Evolutionary conservation across 2,888 invertebrate species (phyloP).

Genomic region (Polia nebulosa): DNA sequence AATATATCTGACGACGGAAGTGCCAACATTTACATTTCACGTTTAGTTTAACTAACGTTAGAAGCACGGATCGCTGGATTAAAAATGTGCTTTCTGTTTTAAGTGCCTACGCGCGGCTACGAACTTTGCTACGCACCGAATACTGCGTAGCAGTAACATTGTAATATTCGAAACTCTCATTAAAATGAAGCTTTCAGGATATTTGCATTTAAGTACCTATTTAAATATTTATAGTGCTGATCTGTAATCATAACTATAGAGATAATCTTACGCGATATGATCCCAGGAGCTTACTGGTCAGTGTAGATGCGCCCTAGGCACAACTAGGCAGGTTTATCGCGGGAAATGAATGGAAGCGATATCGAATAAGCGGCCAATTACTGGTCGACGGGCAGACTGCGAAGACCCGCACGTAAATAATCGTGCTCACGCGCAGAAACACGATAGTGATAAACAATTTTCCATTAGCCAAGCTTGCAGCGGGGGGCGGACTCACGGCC

Average conservation of each 20-base stretch:
- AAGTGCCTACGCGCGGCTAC: conserved; percentile 42
- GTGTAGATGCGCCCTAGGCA: conserved; percentile 74
- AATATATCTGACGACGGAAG: conserved; percentile 87
- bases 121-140: conserved; percentile 40
- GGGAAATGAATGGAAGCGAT: conserved; percentile 88
- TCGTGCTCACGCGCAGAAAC: conserved; percentile 85
- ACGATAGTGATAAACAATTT: conserved; percentile 87
- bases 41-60: conserved; percentile 71
- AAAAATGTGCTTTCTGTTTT: conserved; percentile 42
- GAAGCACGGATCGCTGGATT: conserved; percentile 56
- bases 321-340: conserved; percentile 82
- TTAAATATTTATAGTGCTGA: conserved; percentile 54
- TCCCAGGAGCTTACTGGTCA: conserved; percentile 74
- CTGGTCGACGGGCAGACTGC: conserved; percentile 80
- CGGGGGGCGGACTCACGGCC: conserved; percentile 66
- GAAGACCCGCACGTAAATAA: conserved; percentile 86
- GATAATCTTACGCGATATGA: conserved; percentile 78
- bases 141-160: conserved; percentile 32
- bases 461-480: conserved; percentile 80
- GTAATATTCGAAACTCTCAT: conserved; percentile 4
- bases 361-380: conserved; percentile 88
- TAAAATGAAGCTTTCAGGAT: conserved; percentile 21
- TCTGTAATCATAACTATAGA: conserved; percentile 66
- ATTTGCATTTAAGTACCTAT: conserved; percentile 42
- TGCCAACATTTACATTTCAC: conserved; percentile 78